Base-by-base conservation (phyloP, 1,140 invertebrate species). In the Choristoneura fumiferana region DNA sequence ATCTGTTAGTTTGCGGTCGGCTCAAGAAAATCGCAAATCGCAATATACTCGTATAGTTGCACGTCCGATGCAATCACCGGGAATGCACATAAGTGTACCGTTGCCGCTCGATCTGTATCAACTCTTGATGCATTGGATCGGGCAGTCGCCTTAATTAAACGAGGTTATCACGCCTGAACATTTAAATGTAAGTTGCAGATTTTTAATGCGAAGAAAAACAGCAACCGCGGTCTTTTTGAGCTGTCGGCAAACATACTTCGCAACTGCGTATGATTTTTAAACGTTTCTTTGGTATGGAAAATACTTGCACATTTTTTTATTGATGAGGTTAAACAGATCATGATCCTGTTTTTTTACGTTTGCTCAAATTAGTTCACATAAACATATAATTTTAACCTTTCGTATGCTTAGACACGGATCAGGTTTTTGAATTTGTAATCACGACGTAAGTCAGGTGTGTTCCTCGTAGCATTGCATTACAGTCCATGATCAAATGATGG, bases 41-140 rank as follows among this genome's bases (percentile, higher is more conserved):
- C 43, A 8, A n/a, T n/a, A 22, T 61, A 60, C 54, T 65, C 57
- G 56, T 57, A 58, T 57, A 29, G 67, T 40, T 54, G 69, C 73
- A 75, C 73, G 75, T 76, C 74, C 67, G 34, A 37, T 14, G 71
- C 72, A 73, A 81, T 79, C 74, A 77, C 69, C 64, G 63, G 64
- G 71, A 73, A 67, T 68, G 59, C 72, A 71, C 59, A 70, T 66
- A 64, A 57, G 65, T 63, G 59, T 78, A 81, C 78, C 76, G 78
- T 81, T 78, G 67, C 54, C 52, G 37, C 18, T 43, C 57, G 70
- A 76, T 76, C 71, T 67, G 63, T 77, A 63, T 76, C 65, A 53
- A 61, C 63, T 62, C 64, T 67, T 75, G 71, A 69, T 53, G 63
- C 40, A n/a, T 57, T 57, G 18, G 22, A 55, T 8, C 58, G 37